Evolutionary conservation across 2,113 vertebrate genomes (phyloP), one percentile per base, ranked within the genome.

Genomic region (Melanerpes formicivorus): DNA sequence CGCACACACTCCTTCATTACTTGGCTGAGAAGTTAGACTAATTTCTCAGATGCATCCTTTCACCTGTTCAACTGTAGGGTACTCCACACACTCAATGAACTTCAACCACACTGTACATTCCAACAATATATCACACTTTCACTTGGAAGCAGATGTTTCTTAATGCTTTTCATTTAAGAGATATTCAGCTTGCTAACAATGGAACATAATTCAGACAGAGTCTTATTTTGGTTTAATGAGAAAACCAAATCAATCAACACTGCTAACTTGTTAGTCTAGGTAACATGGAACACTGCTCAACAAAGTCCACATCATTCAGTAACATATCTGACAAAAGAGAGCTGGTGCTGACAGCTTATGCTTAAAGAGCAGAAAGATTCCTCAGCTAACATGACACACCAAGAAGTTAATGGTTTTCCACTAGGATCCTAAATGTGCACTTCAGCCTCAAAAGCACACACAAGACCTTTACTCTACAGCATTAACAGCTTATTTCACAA

Each of bases 201-300:
- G 13, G 17, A 66, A 52, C n/a, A 64, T 18, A 52, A 48, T 23
- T 80, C 23, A 59, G 5, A 60, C 3, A 42, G 50, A 89, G 72
- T 21, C 21, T 56, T 18, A 9, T 44, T 72, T 44, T 15, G 18
- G 18, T 63, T 60, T 52, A 7, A 50, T 37, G 54, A 73, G 48
- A 77, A 77, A 86, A 63, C 2, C 13, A n/a, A n/a, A 29, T 72
- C 46, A 75, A 46, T 11, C 16, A 25, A 52, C 70, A 78, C 60
- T 16, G 9, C 9, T n/a, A 54, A 46, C 1, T 2, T 1, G 3
- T 46, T 73, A 30, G n/a, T 9, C 16, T 46, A 25, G 10, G 14
- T 58, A 72, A 63, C 21, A 23, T 6, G 18, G 32, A 77, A 65
- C 58, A 58, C 0, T 11, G 11, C 48, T 76, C 32, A 84, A 52